These are phyloP conservation scores for Meloidogyne floridensis DNA, from an alignment of 1,140 invertebrate genomes.

Conservation along the genomic window DNA sequence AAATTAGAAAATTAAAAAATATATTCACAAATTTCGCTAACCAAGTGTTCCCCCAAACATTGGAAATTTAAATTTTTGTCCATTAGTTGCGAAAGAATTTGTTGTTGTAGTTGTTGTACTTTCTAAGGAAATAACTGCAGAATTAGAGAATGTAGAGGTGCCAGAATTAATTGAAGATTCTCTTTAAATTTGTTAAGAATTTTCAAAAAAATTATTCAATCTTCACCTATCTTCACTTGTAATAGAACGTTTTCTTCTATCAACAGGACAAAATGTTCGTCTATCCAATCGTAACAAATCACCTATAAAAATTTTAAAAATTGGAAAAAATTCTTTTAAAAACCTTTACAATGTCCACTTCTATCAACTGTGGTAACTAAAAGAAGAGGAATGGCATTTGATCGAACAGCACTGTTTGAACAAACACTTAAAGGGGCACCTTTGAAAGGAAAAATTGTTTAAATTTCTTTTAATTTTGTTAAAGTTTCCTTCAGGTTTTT, in stretches of 20 bases:
- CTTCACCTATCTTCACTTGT: slow-evolving; percentile 25
- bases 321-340: not conserved
- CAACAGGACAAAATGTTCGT: slow-evolving; percentile 31
- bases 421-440: slow-evolving; percentile 27
- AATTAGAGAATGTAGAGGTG: not conserved
- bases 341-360: slow-evolving; percentile 43
- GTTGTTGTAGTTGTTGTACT: slow-evolving; percentile 1
- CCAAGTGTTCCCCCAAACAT: slow-evolving; percentile 8
- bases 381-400: slow-evolving; percentile 21
- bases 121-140: slow-evolving; percentile 1
- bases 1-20: not conserved
- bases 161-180: not conserved
- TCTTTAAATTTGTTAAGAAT: not conserved
- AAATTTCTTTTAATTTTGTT: not conserved
- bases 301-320: slow-evolving; percentile 23
- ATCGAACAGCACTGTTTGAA: slow-evolving; percentile 21
- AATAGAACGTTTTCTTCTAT: slow-evolving; percentile 19
- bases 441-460: not conserved
- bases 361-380: slow-evolving; percentile 38
- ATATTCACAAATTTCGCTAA: not conserved
- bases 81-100: not conserved
- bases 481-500: not conserved
- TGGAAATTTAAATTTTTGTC: slow-evolving; percentile 2
- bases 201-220: not conserved
- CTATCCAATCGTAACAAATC: slow-evolving; percentile 38